phyloP scores from a whole-genome alignment of 2,113 vertebrate genomes.

The Sturnira hondurensis region DNA sequence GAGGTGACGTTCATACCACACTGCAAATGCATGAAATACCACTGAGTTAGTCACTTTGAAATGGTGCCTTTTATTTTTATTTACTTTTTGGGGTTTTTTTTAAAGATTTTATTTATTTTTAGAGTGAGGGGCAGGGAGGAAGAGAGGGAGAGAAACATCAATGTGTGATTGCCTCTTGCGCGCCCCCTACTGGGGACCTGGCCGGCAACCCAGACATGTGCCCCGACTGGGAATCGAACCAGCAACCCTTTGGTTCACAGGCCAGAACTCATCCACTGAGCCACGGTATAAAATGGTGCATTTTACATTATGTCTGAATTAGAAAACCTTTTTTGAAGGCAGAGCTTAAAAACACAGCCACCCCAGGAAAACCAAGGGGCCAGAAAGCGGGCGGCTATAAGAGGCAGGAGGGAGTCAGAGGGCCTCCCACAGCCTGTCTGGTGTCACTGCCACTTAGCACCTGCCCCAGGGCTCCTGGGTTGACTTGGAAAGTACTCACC shows the following conservation, averaged over 20 bases:
- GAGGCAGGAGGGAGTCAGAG: neutral
- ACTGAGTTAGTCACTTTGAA: neutral
- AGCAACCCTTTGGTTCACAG: too few species aligned
- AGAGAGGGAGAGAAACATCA: too few species aligned
- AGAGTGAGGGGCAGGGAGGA: too few species aligned
- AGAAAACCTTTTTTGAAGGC: neutral
- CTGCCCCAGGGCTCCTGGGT: too few species aligned
- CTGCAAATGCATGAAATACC: neutral
- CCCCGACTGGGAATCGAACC: too few species aligned
- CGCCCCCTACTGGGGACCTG: too few species aligned
- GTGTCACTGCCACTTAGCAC: neutral
- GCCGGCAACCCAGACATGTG: too few species aligned
- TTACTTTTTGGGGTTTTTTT: too few species aligned
- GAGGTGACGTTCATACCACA: neutral
- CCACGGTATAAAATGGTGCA: neutral
- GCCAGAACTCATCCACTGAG: too few species aligned
- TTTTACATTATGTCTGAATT: neutral
- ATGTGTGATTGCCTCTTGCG: too few species aligned
- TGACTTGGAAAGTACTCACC: neutral
- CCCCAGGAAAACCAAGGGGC: neutral
- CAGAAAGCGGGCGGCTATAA: too few species aligned
- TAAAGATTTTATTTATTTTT: too few species aligned
- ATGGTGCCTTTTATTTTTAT: neutral
- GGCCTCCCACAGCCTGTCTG: neutral
- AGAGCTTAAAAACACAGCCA: neutral